A percentile compares a stretch with the other conserved stretches of the same genome.
phyloP scores from a whole-genome alignment of 2,888 invertebrate genomes.

The Amiota communis region DNA sequence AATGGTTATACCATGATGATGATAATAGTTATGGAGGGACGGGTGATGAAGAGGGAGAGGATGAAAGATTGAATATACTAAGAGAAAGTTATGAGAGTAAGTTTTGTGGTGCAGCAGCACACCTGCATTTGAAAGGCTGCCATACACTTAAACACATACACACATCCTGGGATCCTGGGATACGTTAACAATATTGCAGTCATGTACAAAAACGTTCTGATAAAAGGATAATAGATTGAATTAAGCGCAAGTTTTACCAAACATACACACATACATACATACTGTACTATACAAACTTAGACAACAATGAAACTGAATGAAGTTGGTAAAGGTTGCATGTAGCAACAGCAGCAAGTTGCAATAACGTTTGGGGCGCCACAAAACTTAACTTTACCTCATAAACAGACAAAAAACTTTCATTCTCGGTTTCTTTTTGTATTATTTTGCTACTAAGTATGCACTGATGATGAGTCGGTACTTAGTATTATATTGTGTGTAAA shows the following conservation, averaged over 20 bases:
- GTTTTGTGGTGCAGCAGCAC: too few species aligned
- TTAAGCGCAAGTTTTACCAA: conserved; percentile 55
- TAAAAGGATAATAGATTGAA: conserved; percentile 65
- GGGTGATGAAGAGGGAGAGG: too few species aligned
- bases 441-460: too few species aligned
- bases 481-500: background rate
- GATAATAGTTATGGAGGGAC: too few species aligned
- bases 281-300: background rate
- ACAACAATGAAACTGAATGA: conserved; percentile 48
- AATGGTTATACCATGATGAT: too few species aligned
- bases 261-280: too few species aligned
- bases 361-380: background rate
- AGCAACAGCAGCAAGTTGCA: background rate
- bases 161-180: conserved; percentile 29
- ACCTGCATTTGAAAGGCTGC: too few species aligned
- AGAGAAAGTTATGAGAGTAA: too few species aligned
- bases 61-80: too few species aligned
- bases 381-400: background rate
- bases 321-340: conserved; percentile 7
- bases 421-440: background rate
- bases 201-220: conserved; percentile 55
- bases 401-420: conserved; percentile 2
- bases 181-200: conserved; percentile 57
- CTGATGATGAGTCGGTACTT: background rate
- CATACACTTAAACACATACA: conserved; percentile 33